Base-by-base conservation (phyloP, 2,888 invertebrate species). In the Fissipunctia ypsillon region DNA sequence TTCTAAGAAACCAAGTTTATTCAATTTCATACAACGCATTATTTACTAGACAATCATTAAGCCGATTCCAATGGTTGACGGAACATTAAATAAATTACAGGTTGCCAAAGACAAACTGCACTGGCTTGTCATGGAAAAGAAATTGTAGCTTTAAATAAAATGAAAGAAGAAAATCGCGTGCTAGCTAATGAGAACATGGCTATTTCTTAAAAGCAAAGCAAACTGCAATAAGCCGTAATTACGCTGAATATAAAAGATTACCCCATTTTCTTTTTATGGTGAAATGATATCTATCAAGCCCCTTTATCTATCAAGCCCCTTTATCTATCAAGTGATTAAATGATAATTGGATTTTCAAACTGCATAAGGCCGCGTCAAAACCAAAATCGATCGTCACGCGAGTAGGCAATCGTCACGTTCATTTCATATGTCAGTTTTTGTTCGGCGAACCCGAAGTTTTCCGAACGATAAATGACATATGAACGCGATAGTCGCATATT, bases 101-200 rank as follows among this genome's bases (percentile, higher is more conserved):
- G 14, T 78, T 50, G 19, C 50, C 2, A 10, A 43, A 69, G 59
- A 60, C 50, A 45, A 25, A n/a, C 28, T 19, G 28, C n/a, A 59
- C n/a, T 57, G 45, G 14, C 45, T 69, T 52, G 31, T 25, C n/a
- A 14, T 43, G 3, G 16, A 50, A 59, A 77, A 59, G 0, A 52
- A 59, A 43, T 19, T 14, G 2, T 10, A 75, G 28, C 52, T 69
- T 57, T 73, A 10, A 41, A 77, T n/a, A 57, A 38, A 76, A 56
- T 50, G 3, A 61, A 78, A 28, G 22, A 63, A 45, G 38, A 41
- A 76, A 78, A 41, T 78, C 50, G 81, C 81, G 68, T 74, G 68
- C 28, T n/a, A 28, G 19, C n/a, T 80, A 80, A 74, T 75, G 64
- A 80, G 63, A 25, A 3, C 35, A 25, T 28, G 22, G 19, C 28